These are phyloP conservation scores for Peromyscus nudipes DNA, from an alignment of 2,797 vertebrate species.

Conservation along the genomic window DNA sequence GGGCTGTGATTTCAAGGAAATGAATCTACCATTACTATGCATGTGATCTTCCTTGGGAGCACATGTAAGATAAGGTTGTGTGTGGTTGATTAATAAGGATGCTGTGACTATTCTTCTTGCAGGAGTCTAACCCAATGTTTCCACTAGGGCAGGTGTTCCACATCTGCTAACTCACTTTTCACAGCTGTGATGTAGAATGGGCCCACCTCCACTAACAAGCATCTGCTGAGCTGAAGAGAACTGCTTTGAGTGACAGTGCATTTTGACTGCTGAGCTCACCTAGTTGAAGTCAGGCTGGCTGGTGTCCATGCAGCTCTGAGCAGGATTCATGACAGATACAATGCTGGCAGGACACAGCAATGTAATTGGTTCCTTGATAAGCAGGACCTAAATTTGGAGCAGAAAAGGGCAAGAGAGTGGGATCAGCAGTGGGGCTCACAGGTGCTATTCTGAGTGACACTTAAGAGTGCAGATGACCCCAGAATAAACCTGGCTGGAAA, in stretches of 20 bases:
- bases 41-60: not conserved
- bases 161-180: not conserved
- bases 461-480: not conserved
- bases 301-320: not conserved
- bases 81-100: not conserved
- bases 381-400: not conserved
- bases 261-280: not conserved
- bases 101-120: too few species aligned
- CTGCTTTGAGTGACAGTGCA: not conserved
- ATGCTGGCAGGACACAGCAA: not conserved
- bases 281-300: not conserved
- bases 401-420: not conserved
- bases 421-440: not conserved
- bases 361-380: not conserved
- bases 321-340: accelerated
- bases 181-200: not conserved
- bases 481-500: slow-evolving; percentile 17
- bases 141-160: accelerated
- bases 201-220: not conserved
- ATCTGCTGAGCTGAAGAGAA: not conserved
- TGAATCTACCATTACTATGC: not conserved
- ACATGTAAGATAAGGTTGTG: not conserved
- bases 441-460: not conserved
- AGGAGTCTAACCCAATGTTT: not conserved
- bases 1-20: not conserved